phyloP scores from a whole-genome alignment of 2,888 invertebrate species.

The Brachyopa scutellaris region DNA sequence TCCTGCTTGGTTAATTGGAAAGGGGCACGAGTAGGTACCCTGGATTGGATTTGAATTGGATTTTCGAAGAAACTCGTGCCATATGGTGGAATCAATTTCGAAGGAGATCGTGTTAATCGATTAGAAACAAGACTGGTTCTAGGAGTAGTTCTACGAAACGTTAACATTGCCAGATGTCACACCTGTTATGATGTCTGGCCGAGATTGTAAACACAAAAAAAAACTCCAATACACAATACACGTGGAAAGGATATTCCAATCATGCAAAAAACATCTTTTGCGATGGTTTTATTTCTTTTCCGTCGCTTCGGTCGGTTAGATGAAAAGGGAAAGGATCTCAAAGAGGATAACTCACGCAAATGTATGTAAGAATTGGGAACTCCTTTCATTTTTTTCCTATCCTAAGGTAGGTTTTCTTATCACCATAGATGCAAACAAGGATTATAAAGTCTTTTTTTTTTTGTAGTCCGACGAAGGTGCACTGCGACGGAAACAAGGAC shows the following conservation, averaged over 20 bases:
- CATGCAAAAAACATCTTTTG: conserved; percentile 1
- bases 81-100: conserved; percentile 61
- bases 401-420: conserved; percentile 23
- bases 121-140: conserved; percentile 23
- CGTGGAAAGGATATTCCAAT: conserved; percentile 25
- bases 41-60: conserved; percentile 10
- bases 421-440: conserved; percentile 29
- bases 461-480: too few species aligned
- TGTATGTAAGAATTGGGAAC: conserved; percentile 2
- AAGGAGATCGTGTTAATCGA: conserved; percentile 55
- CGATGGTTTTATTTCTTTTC: not conserved
- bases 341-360: conserved; percentile 43
- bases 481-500: too few species aligned
- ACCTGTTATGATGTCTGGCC: conserved; percentile 45
- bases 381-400: conserved; percentile 14
- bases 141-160: conserved; percentile 3
- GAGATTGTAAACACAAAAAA: not conserved
- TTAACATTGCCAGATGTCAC: conserved; percentile 34
- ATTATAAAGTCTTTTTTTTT: conserved; percentile 14
- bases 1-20: conserved; percentile 18
- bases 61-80: conserved; percentile 60
- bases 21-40: conserved; percentile 14
- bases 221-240: not conserved
- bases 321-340: conserved; percentile 20
- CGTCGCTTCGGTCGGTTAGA: conserved; percentile 44